Base-by-base conservation (phyloP, 2,888 invertebrate genomes). In the Diaperis boleti region DNA sequence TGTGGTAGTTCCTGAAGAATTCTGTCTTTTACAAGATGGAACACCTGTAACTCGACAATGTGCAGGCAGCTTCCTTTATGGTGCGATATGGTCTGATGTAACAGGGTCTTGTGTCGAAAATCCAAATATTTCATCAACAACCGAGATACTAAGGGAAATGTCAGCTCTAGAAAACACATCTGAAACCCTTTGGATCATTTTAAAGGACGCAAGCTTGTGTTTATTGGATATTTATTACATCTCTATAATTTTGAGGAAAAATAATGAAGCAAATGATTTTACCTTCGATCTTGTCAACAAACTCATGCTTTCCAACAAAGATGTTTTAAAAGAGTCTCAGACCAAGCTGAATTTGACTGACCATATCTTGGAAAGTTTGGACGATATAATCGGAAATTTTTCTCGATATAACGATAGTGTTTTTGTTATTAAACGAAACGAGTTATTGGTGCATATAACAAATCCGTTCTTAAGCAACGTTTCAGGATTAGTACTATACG, bases 261-360 rank as follows among this genome's bases (percentile, higher is more conserved):
- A 35, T 18, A 29, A 6, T 10, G 31, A 54, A 44, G 15, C n/a
- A 2, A 14, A 55, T 10, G 31, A 17, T 7, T 82, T 85, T 62
- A 81, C 85, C 26, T 82, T 84, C 1, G 82, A 83, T 78, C 81
- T 83, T 10, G 80, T 86, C 75, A 85, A 88, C 72, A 84, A 85
- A 75, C 31, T 81, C 11, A 55, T 78, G 29, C 61, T 68, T 6
- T 64, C 68, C 1, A 67, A 76, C 39, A 35, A 31, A 0, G 41
- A 60, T 10, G 59, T 67, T 3, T 61, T 79, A 33, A 64, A 67
- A 59, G 76, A 84, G 69, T 83, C 87, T 0, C 86, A 86, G 78
- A 83, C 82, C 14, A 35, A 68, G 6, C 81, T 89, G 55, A 89
- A 89, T 78, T 85, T 88, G 10, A 88, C 89, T 1, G 89, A 89